These are phyloP conservation scores for Calcarius ornatus DNA, from an alignment of 2,113 vertebrate genomes.

Conservation along the genomic window DNA sequence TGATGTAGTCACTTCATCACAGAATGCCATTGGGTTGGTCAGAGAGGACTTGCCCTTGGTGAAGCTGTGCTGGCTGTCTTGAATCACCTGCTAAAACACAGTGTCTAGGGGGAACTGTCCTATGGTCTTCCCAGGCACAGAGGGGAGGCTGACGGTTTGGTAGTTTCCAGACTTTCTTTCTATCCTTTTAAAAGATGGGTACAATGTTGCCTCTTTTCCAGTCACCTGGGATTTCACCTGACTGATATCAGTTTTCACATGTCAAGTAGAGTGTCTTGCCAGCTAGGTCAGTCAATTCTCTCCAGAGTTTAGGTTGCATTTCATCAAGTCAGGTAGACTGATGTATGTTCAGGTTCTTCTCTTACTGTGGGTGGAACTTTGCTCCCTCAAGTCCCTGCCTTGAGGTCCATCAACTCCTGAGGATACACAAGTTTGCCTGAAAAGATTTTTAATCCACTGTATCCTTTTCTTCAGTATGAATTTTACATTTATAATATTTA, in stretches of 20 bases:
- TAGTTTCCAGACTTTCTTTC: background rate
- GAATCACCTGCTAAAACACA: background rate
- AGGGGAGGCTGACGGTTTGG: rapidly evolving
- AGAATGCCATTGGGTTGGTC: background rate
- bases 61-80: background rate
- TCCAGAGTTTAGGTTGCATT: background rate
- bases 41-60: background rate
- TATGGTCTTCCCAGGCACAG: background rate
- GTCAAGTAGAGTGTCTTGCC: background rate
- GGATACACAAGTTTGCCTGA: background rate
- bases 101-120: background rate
- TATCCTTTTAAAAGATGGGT: background rate
- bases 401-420: background rate
- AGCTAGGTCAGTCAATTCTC: background rate
- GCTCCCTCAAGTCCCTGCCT: background rate
- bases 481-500: constrained; percentile 38
- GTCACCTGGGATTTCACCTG: background rate
- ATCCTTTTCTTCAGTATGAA: background rate
- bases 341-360: background rate
- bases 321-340: background rate
- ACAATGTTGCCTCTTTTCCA: background rate
- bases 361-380: background rate
- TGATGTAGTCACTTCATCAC: background rate
- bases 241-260: background rate
- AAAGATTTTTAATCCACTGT: background rate